Evolutionary conservation across 2,113 vertebrate genomes (phyloP).

Genomic region (Carollia perspicillata): DNA sequence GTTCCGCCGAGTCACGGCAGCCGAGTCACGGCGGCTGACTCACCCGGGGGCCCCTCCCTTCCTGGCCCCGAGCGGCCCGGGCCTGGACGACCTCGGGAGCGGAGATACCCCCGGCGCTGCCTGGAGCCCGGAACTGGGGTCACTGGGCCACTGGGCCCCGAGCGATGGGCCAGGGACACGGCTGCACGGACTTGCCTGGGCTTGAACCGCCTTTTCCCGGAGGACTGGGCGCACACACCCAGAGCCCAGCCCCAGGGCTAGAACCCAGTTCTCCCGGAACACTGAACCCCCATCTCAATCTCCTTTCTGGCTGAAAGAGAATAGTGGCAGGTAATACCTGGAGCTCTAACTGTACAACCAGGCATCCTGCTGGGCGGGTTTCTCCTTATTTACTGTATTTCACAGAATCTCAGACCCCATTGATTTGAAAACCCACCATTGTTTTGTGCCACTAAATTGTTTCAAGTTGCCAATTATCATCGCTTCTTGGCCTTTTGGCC

Average conservation of each 20-base stretch:
- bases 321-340: not conserved
- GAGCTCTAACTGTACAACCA: fast-evolving
- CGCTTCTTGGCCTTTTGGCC: too few relatives aligned
- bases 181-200: constrained; percentile 49
- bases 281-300: not conserved
- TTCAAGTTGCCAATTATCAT: not conserved
- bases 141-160: not conserved
- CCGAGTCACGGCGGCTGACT: constrained; percentile 73
- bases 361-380: not conserved
- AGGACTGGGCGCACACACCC: constrained; percentile 7
- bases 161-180: not conserved
- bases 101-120: constrained; percentile 17
- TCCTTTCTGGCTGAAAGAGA: not conserved
- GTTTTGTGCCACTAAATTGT: not conserved
- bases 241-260: not conserved
- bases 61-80: constrained; percentile 61
- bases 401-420: not conserved
- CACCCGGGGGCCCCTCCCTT: constrained; percentile 73
- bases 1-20: constrained; percentile 74
- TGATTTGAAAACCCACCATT: not conserved
- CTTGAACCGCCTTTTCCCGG: constrained; percentile 35
- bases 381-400: not conserved
- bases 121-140: constrained; percentile 63
- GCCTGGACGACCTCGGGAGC: constrained; percentile 13
- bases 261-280: not conserved